These are phyloP conservation scores for Drosophila tsacasi DNA, from an alignment of 1,140 invertebrate species.

Conservation along the genomic window DNA sequence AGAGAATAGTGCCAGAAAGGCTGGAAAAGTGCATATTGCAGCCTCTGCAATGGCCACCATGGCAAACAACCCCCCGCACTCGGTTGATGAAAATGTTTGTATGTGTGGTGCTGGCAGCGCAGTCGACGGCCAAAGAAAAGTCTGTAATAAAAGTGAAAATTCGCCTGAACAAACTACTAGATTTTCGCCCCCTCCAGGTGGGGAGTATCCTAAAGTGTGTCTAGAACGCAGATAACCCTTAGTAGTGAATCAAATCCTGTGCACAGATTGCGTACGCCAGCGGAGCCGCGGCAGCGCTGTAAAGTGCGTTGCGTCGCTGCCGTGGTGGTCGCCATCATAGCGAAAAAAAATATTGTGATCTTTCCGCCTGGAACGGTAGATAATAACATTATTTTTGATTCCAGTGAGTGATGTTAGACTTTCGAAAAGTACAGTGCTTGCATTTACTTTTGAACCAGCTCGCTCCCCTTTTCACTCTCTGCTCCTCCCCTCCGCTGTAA, in stretches of 20 bases:
- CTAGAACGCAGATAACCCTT: background rate
- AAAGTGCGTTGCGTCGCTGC: conserved; percentile 78
- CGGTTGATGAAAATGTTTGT: conserved; percentile 70
- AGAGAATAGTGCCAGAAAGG: conserved; percentile 26
- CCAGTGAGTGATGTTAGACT: conserved; percentile 3
- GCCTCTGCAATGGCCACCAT: conserved; percentile 41
- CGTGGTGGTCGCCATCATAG: conserved; percentile 76
- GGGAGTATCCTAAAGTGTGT: conserved; percentile 6
- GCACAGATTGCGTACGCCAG: conserved; percentile 36
- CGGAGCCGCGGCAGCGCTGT: conserved; percentile 44
- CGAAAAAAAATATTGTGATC: conserved; percentile 54
- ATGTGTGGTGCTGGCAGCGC: conserved; percentile 73
- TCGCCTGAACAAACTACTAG: conserved; percentile 14
- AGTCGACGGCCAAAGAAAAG: conserved; percentile 45
- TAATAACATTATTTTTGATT: conserved; percentile 24
- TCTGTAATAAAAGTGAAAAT: conserved; percentile 71
- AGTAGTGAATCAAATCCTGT: conserved; percentile 16
- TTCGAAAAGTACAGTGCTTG: conserved; percentile 74
- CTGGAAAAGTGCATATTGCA: conserved; percentile 38
- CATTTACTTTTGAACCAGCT: conserved; percentile 56
- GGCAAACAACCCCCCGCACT: conserved; percentile 76
- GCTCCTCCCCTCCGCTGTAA: conserved; percentile 8
- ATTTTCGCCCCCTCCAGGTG: conserved; percentile 10
- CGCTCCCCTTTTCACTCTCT: conserved; percentile 7
- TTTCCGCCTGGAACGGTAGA: conserved; percentile 15